Evolutionary conservation across 2,113 vertebrate species (phyloP), one percentile per base, ranked within the genome.

Genomic region (Aleadryas rufinucha): DNA sequence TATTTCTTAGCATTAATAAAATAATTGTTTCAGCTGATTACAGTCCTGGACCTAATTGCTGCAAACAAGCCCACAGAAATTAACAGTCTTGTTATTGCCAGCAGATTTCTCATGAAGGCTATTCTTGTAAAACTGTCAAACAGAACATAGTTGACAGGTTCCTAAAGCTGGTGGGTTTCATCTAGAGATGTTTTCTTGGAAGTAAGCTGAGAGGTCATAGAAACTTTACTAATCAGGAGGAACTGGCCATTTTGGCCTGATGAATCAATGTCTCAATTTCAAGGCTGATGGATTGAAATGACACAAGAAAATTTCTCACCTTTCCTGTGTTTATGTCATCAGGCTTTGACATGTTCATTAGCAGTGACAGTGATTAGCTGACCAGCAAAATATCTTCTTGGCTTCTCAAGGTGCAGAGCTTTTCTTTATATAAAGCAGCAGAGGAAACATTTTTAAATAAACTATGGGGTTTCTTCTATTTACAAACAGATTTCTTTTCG

Each of bases 201-300:
- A 87, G 17, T 45, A 84, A 77, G 6, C 11, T 63, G 35, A 28
- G 6, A 18, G 8, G 33, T 37, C 22, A 27, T 5, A 60, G 22
- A 56, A 87, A 31, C 7, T 53, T 71, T 44, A 4, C 4, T 68
- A 45, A 79, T 30, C 17, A 49, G 26, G 6, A 69, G 53, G 31
- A 87, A n/a, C n/a, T 33, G 28, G 2, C 7, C 7, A 2, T 53
- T 94, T 89, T 72, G 16, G 2, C 31, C 14, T 65, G 2, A 44
- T 44, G 22, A 79, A 42, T 20, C 10, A 37, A 12, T 0, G 0
- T 39, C 16, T 53, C 13, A 26, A 0, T 71, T 79, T 69, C 41
- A 71, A 31, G 5, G 7, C 10, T 53, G 22, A 50, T 22, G 10
- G 26, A 8, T 72, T 76, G 21, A 54, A 85, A 65, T 11, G 5